These are phyloP conservation scores for Rhinoraja longicauda DNA, from an alignment of 2,797 vertebrate species.

Conservation along the genomic window DNA sequence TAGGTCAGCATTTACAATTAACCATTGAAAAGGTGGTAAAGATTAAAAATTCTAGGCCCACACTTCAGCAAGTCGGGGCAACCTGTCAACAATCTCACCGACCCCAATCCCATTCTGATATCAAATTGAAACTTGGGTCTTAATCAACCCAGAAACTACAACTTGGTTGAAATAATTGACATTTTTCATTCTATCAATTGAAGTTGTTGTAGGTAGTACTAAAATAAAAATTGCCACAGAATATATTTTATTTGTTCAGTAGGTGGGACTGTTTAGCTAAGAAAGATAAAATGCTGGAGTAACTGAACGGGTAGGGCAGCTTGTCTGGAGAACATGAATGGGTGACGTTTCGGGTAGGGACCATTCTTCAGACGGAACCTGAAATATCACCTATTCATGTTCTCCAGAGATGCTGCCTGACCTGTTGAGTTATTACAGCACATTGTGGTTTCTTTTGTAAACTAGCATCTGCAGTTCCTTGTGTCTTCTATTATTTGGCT, in stretches of 20 bases:
- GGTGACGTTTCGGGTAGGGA: too few relatives aligned
- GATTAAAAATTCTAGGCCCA: neutral
- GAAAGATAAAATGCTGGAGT: too few relatives aligned
- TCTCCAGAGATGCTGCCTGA: too few relatives aligned
- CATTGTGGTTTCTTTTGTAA: too few relatives aligned
- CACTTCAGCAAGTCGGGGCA: neutral
- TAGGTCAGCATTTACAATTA: too few relatives aligned
- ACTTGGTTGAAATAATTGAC: neutral
- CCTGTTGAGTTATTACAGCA: too few relatives aligned
- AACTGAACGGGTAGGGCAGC: too few relatives aligned
- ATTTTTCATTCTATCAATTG: neutral
- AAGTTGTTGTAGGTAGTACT: neutral
- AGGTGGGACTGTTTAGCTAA: neutral
- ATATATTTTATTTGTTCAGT: neutral
- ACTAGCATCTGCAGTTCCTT: too few relatives aligned
- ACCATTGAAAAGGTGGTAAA: neutral
- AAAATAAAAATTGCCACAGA: neutral
- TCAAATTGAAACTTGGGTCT: neutral
- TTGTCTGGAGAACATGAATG: too few relatives aligned
- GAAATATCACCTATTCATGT: too few relatives aligned
- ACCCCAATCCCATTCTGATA: neutral
- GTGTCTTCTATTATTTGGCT: too few relatives aligned
- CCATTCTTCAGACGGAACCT: too few relatives aligned
- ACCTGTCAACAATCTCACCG: neutral
- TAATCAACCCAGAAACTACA: neutral